These are phyloP conservation scores for Spinibarbus caldwelli DNA, from an alignment of 2,797 vertebrate genomes.

Conservation along the genomic window DNA sequence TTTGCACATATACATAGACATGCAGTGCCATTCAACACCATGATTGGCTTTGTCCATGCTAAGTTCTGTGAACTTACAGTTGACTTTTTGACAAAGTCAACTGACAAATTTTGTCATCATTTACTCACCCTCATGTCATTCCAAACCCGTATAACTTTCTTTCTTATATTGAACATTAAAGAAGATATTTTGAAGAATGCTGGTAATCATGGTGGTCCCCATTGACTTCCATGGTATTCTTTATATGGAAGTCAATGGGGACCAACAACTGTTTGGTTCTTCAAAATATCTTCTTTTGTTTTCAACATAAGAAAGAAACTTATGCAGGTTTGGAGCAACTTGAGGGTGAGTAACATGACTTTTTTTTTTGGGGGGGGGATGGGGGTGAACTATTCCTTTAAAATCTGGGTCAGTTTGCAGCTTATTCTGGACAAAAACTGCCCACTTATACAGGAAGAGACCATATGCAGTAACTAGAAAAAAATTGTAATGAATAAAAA, in stretches of 20 bases:
- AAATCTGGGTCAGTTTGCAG: neutral
- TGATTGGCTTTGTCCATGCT: neutral
- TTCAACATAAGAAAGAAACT: too few species aligned
- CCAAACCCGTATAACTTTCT: neutral
- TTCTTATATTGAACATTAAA: neutral
- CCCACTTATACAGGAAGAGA: neutral
- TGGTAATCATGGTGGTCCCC: neutral
- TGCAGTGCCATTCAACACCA: neutral
- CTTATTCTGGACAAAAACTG: neutral
- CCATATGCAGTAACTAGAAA: too few species aligned
- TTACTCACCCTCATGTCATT: neutral
- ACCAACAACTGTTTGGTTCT: neutral
- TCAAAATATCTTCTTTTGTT: neutral
- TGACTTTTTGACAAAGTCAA: neutral
- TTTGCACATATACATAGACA: constrained; percentile 30
- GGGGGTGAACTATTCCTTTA: too few species aligned
- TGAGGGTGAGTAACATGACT: too few species aligned
- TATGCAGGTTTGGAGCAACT: too few species aligned
- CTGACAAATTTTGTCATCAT: neutral
- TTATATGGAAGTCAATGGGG: neutral
- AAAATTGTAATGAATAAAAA: too few species aligned
- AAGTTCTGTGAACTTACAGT: neutral
- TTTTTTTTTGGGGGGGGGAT: too few species aligned
- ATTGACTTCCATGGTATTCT: neutral
- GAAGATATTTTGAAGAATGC: neutral